Base-by-base conservation (phyloP, 2,888 invertebrate species). In the Pseudoips prasinana region DNA sequence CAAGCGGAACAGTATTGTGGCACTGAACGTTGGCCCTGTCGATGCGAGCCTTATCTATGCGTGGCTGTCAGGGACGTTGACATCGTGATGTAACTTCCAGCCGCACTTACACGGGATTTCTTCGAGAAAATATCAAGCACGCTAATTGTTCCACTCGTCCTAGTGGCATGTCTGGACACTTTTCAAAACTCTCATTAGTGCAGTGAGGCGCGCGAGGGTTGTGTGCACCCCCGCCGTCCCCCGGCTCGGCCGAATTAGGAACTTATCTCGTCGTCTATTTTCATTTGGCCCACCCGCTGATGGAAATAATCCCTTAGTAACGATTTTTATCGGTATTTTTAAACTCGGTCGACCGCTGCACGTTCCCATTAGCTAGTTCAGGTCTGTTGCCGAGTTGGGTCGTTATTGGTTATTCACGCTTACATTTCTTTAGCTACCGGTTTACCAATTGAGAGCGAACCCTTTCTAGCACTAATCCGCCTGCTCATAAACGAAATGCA, bases 241-340 rank as follows among this genome's bases (percentile, higher is more conserved):
- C 20, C 20, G 20, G 20, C 20, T 20, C n/a, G 20, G 20, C 2
- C 20, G 7, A n/a, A 20, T 20, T 20, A 2, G 20, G 7, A n/a
- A 14, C 47, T 48, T 34, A 46, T 43, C 44, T 42, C 39, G 32
- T 35, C 47, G 54, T 67, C 70, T 68, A 67, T 66, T 68, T 68
- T 60, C 64, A 70, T 69, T 68, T 57, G 58, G 61, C 52, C 55
- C 52, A 55, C 61, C 61, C 62, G 58, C 38, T 34, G 59, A 58
- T 71, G 53, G 61, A 76, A 76, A 77, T 74, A 73, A 69, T 64
- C 57, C 58, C 54, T 52, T 52, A 48, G 54, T 76, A 78, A 77
- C 75, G 79, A 78, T 78, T 77, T 75, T 75, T 70, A 67, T 60
- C 49, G 64, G 63, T 77, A 77, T 75, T 77, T 77, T 65, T 68